Evolutionary conservation across 2,113 vertebrate genomes (phyloP).

Genomic region (Camelus bactrianus): DNA sequence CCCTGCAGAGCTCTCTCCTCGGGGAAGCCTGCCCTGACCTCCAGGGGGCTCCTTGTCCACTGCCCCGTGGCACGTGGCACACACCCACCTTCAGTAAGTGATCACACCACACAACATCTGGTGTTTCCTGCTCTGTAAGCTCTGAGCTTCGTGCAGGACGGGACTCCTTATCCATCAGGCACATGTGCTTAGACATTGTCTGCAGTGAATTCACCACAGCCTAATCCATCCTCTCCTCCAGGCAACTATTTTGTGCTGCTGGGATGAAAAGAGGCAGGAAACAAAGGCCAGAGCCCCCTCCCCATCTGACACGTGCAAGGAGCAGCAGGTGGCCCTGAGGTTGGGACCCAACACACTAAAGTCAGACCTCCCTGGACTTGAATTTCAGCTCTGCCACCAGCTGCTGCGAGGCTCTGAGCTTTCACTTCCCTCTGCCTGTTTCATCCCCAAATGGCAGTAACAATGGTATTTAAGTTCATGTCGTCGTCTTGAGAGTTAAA

Average conservation of each 20-base stretch:
- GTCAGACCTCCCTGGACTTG: too few species aligned
- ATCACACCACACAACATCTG: rapidly evolving
- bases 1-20: not conserved
- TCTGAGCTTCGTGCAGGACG: not conserved
- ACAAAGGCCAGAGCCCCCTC: not conserved
- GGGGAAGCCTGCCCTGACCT: not conserved
- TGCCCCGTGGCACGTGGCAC: not conserved
- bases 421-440: too few species aligned
- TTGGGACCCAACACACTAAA: not conserved
- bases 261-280: too few species aligned
- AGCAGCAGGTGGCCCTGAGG: not conserved
- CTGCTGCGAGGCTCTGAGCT: too few species aligned
- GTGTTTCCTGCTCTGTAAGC: not conserved
- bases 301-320: too few species aligned
- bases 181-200: not conserved
- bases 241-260: too few species aligned
- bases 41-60: not conserved
- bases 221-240: not conserved
- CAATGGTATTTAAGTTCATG: too few species aligned
- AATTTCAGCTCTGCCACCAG: too few species aligned
- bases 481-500: too few species aligned
- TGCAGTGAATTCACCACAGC: not conserved
- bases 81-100: too few species aligned
- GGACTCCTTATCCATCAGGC: too few species aligned
- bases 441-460: too few species aligned